Conservation (phyloP, 2,113 vertebrate species). For the Thunnus thynnus region DNA sequence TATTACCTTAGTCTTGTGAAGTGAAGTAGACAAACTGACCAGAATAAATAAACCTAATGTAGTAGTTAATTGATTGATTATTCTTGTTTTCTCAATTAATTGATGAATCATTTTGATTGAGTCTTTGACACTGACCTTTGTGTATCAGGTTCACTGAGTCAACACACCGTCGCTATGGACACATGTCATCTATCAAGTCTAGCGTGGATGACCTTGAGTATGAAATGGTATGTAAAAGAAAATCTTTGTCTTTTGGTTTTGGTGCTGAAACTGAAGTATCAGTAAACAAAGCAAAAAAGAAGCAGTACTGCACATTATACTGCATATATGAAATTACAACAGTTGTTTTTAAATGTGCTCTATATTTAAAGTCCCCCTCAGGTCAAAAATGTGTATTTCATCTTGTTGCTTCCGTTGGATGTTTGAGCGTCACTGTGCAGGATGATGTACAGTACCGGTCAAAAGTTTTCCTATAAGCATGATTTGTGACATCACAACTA, state of each 20-base stretch:
- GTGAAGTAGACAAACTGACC: not conserved
- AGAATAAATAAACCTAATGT: not conserved
- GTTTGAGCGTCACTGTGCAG: too few species aligned
- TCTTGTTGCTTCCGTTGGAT: too few species aligned
- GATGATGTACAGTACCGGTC: too few species aligned
- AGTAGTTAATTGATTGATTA: not conserved
- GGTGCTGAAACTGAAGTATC: not conserved
- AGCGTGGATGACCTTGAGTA: constrained; percentile 72
- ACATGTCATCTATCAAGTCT: constrained; percentile 69
- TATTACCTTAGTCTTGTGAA: not conserved
- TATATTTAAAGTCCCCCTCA: too few species aligned
- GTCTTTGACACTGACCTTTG: constrained; percentile 8
- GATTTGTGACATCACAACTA: too few species aligned
- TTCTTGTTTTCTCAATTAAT: too few species aligned
- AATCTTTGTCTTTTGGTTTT: not conserved
- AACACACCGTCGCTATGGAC: constrained; percentile 64
- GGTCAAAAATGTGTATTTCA: too few species aligned
- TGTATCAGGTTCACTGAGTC: constrained; percentile 69
- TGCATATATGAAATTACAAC: not conserved
- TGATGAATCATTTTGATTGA: not conserved
- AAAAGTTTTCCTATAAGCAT: too few species aligned
- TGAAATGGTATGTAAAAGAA: constrained; percentile 73
- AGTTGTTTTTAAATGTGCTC: too few species aligned
- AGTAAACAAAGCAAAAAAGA: not conserved
- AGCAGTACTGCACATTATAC: too few species aligned